phyloP scores from a whole-genome alignment of 1,140 invertebrate species.

The Caenorhabditis briggsae region DNA sequence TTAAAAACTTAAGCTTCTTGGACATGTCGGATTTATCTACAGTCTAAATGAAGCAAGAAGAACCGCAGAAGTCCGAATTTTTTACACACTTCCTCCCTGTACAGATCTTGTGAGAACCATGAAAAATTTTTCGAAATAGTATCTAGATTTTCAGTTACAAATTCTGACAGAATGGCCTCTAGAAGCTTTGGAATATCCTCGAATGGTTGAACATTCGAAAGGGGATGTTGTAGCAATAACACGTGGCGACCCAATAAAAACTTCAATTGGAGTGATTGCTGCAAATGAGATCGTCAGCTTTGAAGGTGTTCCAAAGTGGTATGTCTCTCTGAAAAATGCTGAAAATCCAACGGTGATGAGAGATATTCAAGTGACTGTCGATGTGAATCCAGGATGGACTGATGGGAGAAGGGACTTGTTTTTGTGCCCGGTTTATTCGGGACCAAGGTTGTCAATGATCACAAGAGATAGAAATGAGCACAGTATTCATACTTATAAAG shows the following conservation, averaged over 20 bases:
- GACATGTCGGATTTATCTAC: conserved; percentile 18
- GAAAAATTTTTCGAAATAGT: neutral
- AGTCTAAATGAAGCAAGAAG: neutral
- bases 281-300: neutral
- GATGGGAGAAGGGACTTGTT: neutral
- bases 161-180: conserved; percentile 19
- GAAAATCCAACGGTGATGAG: neutral
- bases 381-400: conserved; percentile 30
- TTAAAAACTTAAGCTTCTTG: neutral
- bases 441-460: conserved; percentile 25
- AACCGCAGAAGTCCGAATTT: neutral
- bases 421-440: conserved; percentile 44
- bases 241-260: conserved; percentile 21
- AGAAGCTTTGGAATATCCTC: neutral
- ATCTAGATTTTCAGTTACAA: conserved; percentile 11
- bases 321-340: neutral
- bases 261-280: conserved; percentile 34
- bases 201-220: conserved; percentile 11
- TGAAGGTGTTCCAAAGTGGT: conserved; percentile 11
- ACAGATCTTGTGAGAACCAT: neutral
- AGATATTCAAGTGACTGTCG: conserved; percentile 28
- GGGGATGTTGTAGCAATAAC: conserved; percentile 28
- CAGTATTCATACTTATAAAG: conserved; percentile 44
- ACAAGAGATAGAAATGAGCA: conserved; percentile 41
- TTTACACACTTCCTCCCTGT: conserved; percentile 10